These are phyloP conservation scores for Temnothorax rugatulus DNA, from an alignment of 2,888 invertebrate genomes.

Conservation along the genomic window DNA sequence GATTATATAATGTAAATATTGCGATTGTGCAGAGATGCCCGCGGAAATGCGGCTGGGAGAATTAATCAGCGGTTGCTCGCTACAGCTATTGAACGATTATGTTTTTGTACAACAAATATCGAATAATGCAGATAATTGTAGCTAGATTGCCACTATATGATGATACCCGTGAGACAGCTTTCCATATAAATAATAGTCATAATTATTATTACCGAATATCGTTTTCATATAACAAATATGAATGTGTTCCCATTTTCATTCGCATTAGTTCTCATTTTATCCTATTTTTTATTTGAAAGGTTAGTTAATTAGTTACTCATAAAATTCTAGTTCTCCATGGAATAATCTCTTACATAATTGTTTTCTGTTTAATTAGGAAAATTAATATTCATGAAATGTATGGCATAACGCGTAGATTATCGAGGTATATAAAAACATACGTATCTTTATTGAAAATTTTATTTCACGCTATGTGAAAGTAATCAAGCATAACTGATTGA, in stretches of 20 bases:
- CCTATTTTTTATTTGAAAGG: not conserved
- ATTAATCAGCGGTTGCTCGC: slow-evolving; percentile 41
- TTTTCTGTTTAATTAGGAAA: too few species aligned
- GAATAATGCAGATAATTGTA: slow-evolving; percentile 40
- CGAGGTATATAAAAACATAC: not conserved
- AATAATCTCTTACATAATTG: too few species aligned
- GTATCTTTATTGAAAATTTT: not conserved
- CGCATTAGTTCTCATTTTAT: not conserved
- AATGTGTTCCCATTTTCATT: not conserved
- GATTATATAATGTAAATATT: slow-evolving; percentile 43
- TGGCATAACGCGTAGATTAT: not conserved
- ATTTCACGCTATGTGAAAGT: not conserved
- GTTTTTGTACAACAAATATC: slow-evolving; percentile 34
- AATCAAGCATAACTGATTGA: not conserved
- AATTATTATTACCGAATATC: not conserved
- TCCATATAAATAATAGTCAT: not conserved
- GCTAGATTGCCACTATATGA: slow-evolving; percentile 11
- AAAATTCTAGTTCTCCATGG: too few species aligned
- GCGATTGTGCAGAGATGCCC: slow-evolving; percentile 24
- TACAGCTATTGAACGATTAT: slow-evolving; percentile 14
- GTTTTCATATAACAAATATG: not conserved
- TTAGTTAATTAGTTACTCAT: too few species aligned
- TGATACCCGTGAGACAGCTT: not conserved
- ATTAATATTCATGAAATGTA: not conserved
- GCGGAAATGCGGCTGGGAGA: slow-evolving; percentile 25